Evolutionary conservation across 1,140 invertebrate species (phyloP).

Genomic region (Brachionus rotundiformis): DNA sequence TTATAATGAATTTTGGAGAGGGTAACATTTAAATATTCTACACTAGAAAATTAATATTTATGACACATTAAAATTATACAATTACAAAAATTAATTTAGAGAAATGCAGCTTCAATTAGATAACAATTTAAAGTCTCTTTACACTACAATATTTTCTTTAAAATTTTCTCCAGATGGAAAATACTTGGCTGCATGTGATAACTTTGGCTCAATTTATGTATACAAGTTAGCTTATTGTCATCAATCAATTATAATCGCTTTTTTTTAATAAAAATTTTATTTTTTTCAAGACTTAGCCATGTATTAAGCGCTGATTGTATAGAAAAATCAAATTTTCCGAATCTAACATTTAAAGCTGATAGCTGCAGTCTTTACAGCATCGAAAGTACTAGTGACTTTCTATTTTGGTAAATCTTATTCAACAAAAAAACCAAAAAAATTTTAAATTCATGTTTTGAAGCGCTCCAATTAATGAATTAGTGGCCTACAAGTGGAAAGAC

Average conservation of each 20-base stretch:
- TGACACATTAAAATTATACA: conserved; percentile 26
- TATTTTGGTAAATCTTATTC: conserved; percentile 17
- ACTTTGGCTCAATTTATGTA: conserved; percentile 78
- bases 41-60: background rate
- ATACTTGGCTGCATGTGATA: conserved; percentile 78
- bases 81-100: background rate
- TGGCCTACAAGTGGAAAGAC: conserved; percentile 46
- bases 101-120: conserved; percentile 20
- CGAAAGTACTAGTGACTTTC: conserved; percentile 12
- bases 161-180: conserved; percentile 78
- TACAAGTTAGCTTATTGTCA: conserved; percentile 72
- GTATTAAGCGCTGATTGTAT: conserved; percentile 22
- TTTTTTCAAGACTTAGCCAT: conserved; percentile 58
- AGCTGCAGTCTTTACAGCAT: conserved; percentile 32
- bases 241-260: too few species aligned
- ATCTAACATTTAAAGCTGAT: conserved; percentile 37
- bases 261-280: conserved; percentile 56
- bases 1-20: background rate
- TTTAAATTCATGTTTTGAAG: conserved; percentile 20
- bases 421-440: background rate
- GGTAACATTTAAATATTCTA: too few species aligned
- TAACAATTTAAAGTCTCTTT: conserved; percentile 65
- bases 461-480: conserved; percentile 36
- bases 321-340: conserved; percentile 16
- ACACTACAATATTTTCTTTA: conserved; percentile 78